These are phyloP conservation scores for Erebia ligea DNA, from an alignment of 2,888 invertebrate species.

Conservation along the genomic window DNA sequence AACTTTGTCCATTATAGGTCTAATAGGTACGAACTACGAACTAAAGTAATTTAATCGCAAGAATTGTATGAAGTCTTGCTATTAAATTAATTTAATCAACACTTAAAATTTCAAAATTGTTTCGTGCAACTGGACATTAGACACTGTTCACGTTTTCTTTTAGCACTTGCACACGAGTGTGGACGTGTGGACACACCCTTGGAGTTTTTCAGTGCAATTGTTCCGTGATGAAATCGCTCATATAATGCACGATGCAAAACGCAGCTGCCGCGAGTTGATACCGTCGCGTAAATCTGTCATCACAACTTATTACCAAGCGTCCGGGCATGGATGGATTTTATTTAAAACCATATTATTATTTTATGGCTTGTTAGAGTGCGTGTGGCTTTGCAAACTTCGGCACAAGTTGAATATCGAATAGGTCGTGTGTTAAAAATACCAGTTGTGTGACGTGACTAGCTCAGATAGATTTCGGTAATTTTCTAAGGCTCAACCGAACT, in stretches of 20 bases:
- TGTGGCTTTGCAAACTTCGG: neutral
- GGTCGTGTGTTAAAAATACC: no score
- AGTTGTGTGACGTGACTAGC: neutral
- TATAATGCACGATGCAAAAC: constrained; percentile 49
- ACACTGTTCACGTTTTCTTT: no score
- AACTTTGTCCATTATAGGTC: no score
- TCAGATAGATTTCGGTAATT: neutral
- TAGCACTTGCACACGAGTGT: no score
- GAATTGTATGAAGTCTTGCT: no score
- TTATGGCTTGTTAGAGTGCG: neutral
- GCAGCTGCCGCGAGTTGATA: constrained; percentile 53
- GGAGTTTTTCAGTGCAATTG: constrained; percentile 44
- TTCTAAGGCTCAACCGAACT: neutral
- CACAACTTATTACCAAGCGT: constrained; percentile 38
- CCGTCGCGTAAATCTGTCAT: constrained; percentile 54
- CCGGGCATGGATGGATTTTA: constrained; percentile 27
- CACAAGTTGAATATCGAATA: neutral
- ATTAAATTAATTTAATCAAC: no score
- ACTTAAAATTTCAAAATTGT: no score
- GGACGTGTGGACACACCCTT: neutral
- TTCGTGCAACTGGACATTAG: no score
- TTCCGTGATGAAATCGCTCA: constrained; percentile 53
- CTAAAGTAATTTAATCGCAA: no score
- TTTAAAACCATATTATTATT: constrained; percentile 15
- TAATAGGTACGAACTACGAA: no score